These are phyloP conservation scores for Aramus guarauna DNA, from an alignment of 2,113 vertebrate species.

Conservation along the genomic window DNA sequence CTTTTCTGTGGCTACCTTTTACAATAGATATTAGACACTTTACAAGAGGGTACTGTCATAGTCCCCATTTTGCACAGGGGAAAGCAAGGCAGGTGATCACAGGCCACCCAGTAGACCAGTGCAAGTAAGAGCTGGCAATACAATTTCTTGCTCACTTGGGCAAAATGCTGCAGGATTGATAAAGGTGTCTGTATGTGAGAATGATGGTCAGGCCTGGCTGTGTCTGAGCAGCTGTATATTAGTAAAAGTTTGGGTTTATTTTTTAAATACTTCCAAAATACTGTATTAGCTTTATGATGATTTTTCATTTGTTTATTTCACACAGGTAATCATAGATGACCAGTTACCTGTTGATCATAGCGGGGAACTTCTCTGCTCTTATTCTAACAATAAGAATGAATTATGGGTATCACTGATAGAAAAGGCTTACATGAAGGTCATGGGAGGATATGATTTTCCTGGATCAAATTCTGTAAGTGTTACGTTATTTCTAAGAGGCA, in stretches of 20 bases:
- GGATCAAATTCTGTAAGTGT: slow-evolving; percentile 96
- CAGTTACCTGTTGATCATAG: slow-evolving; percentile 91
- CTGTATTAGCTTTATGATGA: background rate
- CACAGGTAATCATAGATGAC: slow-evolving; percentile 96
- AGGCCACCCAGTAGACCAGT: background rate
- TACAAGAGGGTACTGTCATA: background rate
- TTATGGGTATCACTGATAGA: slow-evolving; percentile 98
- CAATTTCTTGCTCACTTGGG: background rate
- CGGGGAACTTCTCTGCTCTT: slow-evolving; percentile 95
- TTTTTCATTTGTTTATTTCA: slow-evolving; percentile 24
- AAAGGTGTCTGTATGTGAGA: background rate
- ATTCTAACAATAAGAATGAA: slow-evolving; percentile 97
- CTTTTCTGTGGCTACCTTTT: background rate
- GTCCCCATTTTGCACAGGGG: background rate
- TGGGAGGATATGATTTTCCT: slow-evolving; percentile 98
- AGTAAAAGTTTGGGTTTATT: background rate
- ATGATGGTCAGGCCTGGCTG: background rate
- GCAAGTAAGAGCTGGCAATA: background rate
- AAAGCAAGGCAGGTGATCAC: background rate
- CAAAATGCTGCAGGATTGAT: background rate
- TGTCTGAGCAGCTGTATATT: background rate
- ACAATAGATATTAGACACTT: background rate
- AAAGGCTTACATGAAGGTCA: slow-evolving; percentile 99
- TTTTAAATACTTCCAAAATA: background rate
- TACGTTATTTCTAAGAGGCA: background rate